These are phyloP conservation scores for Ostrea denselamellosa DNA, from an alignment of 1,140 invertebrate species.

Conservation along the genomic window DNA sequence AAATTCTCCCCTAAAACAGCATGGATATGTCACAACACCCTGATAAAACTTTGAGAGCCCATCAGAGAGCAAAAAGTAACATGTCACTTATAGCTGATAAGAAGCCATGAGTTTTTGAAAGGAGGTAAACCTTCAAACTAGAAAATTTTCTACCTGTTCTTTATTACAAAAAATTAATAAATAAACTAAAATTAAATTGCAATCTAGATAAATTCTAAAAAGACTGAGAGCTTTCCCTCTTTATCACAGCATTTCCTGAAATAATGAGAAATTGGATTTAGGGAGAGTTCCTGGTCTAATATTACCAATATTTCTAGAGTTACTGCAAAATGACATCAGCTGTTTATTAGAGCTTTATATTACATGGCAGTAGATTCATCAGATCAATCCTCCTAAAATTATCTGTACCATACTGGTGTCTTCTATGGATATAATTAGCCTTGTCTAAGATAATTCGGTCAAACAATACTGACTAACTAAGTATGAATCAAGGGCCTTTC, in stretches of 20 bases:
- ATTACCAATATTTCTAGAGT: not conserved
- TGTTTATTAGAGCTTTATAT: not conserved
- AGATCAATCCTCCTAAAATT: not conserved
- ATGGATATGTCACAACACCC: conserved; percentile 34
- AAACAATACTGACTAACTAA: not conserved
- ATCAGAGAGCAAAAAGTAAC: conserved; percentile 26
- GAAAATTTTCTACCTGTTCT: not conserved
- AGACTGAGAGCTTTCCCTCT: not conserved
- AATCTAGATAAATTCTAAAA: not conserved
- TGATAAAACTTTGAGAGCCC: not conserved
- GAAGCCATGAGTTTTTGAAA: not conserved
- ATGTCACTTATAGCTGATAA: conserved; percentile 16
- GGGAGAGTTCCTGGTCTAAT: not conserved
- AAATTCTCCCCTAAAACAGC: conserved; percentile 28
- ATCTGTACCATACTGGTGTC: not conserved
- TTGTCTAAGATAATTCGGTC: not conserved
- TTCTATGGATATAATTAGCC: not conserved
- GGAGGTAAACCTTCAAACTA: conserved; percentile 13
- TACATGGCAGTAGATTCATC: not conserved
- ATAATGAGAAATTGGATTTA: not conserved
- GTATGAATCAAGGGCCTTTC: not conserved
- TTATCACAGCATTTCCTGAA: not conserved
- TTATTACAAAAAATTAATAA: too few species aligned
- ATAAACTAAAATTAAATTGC: too few species aligned
- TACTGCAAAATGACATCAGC: not conserved